Evolutionary conservation across 2,797 vertebrate species (phyloP).

Genomic region (Peromyscus melanophrys): DNA sequence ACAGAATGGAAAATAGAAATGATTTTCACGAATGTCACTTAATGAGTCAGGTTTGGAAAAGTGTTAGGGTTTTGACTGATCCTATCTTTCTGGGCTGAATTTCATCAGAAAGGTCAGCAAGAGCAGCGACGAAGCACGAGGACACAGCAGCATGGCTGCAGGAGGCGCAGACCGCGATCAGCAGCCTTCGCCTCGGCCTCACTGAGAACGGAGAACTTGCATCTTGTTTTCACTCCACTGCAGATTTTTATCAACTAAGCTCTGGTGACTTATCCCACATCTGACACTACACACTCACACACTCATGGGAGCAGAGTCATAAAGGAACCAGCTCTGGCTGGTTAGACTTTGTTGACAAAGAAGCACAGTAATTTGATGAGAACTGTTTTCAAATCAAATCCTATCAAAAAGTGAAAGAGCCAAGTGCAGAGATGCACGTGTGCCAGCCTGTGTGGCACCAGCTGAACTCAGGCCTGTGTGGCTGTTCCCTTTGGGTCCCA

Average conservation of each 20-base stretch:
- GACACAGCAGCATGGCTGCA: slow-evolving; percentile 14
- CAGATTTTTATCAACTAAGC: slow-evolving; percentile 83
- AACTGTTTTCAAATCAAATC: slow-evolving; percentile 75
- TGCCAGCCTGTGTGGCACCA: accelerated
- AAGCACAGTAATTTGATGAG: slow-evolving; percentile 55
- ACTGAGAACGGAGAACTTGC: slow-evolving; percentile 60
- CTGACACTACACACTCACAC: slow-evolving; percentile 23
- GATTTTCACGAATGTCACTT: slow-evolving; percentile 76
- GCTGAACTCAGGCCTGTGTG: too few relatives aligned
- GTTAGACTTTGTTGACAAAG: slow-evolving; percentile 71
- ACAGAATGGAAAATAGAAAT: slow-evolving; percentile 74
- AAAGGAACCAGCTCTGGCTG: slow-evolving; percentile 68
- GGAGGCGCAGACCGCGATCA: slow-evolving; percentile 54
- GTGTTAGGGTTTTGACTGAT: slow-evolving; percentile 70
- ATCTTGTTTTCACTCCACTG: slow-evolving; percentile 73
- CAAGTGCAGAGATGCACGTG: not conserved
- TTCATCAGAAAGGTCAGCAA: slow-evolving; percentile 71
- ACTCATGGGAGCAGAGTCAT: slow-evolving; percentile 71
- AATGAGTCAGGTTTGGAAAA: slow-evolving; percentile 82
- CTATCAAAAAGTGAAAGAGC: slow-evolving; percentile 75
- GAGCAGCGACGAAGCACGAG: slow-evolving; percentile 5
- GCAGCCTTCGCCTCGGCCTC: slow-evolving; percentile 61
- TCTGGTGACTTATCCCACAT: slow-evolving; percentile 65
- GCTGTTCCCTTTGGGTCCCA: not conserved
- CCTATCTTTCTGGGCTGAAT: slow-evolving; percentile 74